These are phyloP conservation scores for Panagrolaimus sp. DNA, from an alignment of 1,140 invertebrate species.

Conservation along the genomic window DNA sequence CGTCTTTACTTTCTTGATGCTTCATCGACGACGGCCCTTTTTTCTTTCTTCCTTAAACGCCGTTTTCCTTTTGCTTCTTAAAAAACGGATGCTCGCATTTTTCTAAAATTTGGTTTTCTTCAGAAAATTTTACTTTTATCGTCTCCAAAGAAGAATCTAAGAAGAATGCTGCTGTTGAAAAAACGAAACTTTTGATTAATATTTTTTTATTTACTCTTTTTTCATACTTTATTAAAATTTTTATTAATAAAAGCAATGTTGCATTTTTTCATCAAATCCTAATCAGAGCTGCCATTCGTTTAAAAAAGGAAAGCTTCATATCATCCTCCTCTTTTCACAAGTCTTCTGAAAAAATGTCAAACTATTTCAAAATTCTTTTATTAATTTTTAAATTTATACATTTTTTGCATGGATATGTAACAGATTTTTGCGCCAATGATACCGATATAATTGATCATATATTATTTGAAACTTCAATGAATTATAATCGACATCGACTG, in stretches of 20 bases:
- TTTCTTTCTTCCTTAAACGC: conserved; percentile 1
- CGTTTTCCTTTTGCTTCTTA: conserved; percentile 2
- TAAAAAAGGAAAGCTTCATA: background rate
- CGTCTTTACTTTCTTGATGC: background rate
- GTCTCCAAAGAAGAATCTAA: background rate
- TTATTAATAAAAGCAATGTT: background rate
- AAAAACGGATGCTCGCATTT: background rate
- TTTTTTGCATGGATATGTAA: conserved; percentile 22
- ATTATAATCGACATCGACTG: conserved; percentile 54
- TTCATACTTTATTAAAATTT: conserved; percentile 6
- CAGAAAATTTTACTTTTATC: background rate
- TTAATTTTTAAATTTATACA: conserved; percentile 10
- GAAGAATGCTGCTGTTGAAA: no score
- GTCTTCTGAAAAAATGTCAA: background rate
- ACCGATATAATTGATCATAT: conserved; percentile 58
- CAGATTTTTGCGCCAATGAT: conserved; percentile 49
- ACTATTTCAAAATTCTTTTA: background rate
- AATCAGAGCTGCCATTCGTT: background rate
- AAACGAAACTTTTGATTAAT: background rate
- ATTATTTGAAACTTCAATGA: conserved; percentile 50
- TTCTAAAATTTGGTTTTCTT: background rate
- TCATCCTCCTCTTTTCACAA: no score
- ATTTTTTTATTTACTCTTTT: background rate
- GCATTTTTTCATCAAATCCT: background rate
- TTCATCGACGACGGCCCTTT: background rate